Conservation (phyloP, 2,888 invertebrate species). For the Tolmerus cingulatus region DNA sequence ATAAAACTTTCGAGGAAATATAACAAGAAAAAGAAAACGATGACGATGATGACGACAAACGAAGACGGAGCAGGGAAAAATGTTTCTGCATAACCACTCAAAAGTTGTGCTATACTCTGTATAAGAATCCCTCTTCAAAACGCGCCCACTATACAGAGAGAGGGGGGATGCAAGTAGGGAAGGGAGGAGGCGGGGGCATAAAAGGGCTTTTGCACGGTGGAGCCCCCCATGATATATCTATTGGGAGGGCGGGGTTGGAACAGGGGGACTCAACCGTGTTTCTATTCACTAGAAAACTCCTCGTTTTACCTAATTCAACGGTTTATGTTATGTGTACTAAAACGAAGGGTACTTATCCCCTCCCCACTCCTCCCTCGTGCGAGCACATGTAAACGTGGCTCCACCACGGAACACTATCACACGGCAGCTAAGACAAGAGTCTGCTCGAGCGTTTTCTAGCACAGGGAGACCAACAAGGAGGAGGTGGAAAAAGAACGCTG, state of each 20-base stretch:
- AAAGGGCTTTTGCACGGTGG: slow-evolving; percentile 3
- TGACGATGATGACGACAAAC: not conserved
- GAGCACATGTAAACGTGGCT: not conserved
- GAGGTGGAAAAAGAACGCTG: not conserved
- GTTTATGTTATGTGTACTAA: slow-evolving; percentile 27
- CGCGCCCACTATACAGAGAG: not conserved
- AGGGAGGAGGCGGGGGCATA: not conserved
- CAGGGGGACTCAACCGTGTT: not conserved
- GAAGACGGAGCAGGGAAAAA: not conserved
- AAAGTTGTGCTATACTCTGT: slow-evolving; percentile 11
- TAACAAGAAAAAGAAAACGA: slow-evolving; percentile 17
- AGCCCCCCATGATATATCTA: not conserved
- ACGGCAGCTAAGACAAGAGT: slow-evolving; percentile 9
- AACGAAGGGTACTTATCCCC: slow-evolving; percentile 20
- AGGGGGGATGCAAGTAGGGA: not conserved
- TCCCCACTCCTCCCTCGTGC: not conserved
- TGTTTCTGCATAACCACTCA: slow-evolving; percentile 30
- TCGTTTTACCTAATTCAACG: slow-evolving; percentile 37
- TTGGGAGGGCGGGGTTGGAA: not conserved
- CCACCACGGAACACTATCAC: slow-evolving; percentile 9
- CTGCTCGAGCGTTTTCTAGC: not conserved
- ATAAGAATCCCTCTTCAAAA: slow-evolving; percentile 13
- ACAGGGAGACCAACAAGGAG: not conserved
- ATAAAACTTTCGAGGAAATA: slow-evolving; percentile 35
- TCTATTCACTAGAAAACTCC: slow-evolving; percentile 28